A percentile compares a stretch with the other conserved stretches of the same genome.
These are phyloP conservation scores for Drosophila anceps DNA, from an alignment of 2,888 invertebrate genomes.

Conservation along the genomic window DNA sequence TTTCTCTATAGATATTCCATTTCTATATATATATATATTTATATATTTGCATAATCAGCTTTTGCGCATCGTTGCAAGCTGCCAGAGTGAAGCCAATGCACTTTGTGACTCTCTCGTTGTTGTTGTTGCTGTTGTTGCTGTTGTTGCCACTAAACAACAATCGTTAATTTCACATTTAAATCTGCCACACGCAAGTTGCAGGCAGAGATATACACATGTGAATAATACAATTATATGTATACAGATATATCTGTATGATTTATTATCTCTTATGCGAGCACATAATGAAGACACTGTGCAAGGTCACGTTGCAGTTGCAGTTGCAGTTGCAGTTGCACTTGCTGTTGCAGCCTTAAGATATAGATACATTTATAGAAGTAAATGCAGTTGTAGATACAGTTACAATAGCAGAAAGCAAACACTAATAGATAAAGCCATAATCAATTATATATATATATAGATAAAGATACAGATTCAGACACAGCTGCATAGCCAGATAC, in stretches of 20 bases:
- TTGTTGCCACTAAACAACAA: slow-evolving; percentile 44
- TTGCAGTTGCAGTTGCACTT: not conserved
- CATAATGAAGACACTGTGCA: slow-evolving; percentile 9
- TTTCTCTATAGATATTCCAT: not conserved
- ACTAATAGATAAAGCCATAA: not conserved
- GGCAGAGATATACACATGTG: not conserved
- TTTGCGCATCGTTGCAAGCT: slow-evolving; percentile 52
- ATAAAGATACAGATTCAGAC: not conserved
- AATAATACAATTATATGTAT: not conserved
- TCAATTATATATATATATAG: not conserved
- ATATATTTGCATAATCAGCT: slow-evolving; percentile 41
- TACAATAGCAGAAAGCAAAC: not conserved
- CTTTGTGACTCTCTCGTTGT: slow-evolving; percentile 49
- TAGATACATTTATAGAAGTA: not conserved
- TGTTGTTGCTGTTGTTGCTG: slow-evolving; percentile 11
- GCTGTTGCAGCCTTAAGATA: not conserved
- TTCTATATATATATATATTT: slow-evolving; percentile 15
- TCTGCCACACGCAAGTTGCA: slow-evolving; percentile 28
- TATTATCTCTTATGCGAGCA: slow-evolving; percentile 29
- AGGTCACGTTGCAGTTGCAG: slow-evolving; percentile 31
- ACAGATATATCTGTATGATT: slow-evolving; percentile 16
- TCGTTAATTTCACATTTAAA: slow-evolving; percentile 18
- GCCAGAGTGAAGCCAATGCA: slow-evolving; percentile 57
- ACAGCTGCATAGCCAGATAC: not conserved
- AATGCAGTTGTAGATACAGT: not conserved